Base-by-base conservation (phyloP, 2,888 invertebrate genomes). In the Tetragnatha montana region DNA sequence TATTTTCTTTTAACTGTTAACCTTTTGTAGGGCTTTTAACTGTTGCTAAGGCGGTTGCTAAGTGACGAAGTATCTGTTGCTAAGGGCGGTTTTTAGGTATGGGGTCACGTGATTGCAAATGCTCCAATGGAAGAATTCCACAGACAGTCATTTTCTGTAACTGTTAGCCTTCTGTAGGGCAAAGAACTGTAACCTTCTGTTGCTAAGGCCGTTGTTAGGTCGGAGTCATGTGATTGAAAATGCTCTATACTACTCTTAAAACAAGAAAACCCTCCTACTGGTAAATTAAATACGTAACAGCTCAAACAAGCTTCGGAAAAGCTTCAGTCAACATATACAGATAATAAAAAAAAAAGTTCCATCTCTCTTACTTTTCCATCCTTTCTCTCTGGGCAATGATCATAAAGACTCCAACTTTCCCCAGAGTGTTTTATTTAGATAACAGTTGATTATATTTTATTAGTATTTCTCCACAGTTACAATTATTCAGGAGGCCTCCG, bases 401-500 rank as follows among this genome's bases (percentile, higher is more conserved):
- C 81, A 80, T 80, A 75, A 74, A 74, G 76, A 17, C 4, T 35
- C 35, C 35, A 35, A 17, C 19, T 47, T 47, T n/a, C 84, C 69
- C 76, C 51, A 76, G 75, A 12, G 84, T 84, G 76, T 69, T 84
- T 76, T 76, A 81, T 75, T 84, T 50, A 84, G 84, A 84, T 84
- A 21, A 22, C 19, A 84, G 76, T 69, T 70, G 84, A 84, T 84
- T 84, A 76, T 84, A 84, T 84, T 76, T 84, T 76, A 76, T 84
- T 84, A 84, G 75, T 69, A 35, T 82, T 83, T 76, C n/a, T 69
- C 21, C 69, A 21, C 68, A 21, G 76, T n/a, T 50, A 68, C 84
- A 76, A 84, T 84, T 76, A 76, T 47, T 68, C 69, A 50, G 50
- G 69, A 49, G 35, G 68, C 60, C 75, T 76, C 17, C 19, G 69